Conservation (phyloP, 1,140 invertebrate species). For the Orussus abietinus region DNA sequence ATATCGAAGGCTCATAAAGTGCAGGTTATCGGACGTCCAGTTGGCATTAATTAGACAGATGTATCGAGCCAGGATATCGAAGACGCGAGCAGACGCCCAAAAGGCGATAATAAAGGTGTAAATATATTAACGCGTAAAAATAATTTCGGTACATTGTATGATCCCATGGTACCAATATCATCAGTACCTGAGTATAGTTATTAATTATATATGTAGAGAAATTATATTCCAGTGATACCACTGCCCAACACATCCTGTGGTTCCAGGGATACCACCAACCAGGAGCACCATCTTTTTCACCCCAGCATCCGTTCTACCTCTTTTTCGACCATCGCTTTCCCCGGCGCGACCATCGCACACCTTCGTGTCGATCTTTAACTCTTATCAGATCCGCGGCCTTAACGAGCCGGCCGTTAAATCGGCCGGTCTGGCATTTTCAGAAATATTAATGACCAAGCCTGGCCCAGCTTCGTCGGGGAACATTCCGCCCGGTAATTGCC, state of each 20-base stretch:
- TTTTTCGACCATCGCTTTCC: constrained; percentile 1
- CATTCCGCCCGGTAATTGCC: neutral
- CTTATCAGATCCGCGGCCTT: constrained; percentile 18
- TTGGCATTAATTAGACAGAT: constrained; percentile 30
- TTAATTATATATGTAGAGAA: too few relatives aligned
- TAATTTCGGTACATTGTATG: too few relatives aligned
- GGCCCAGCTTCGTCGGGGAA: too few relatives aligned
- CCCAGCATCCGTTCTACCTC: constrained; percentile 11
- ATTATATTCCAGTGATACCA: too few relatives aligned
- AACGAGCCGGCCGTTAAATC: constrained; percentile 20
- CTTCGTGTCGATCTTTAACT: constrained; percentile 12
- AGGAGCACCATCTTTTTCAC: too few relatives aligned
- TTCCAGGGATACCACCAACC: too few relatives aligned
- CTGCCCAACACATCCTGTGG: too few relatives aligned
- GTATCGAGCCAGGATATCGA: constrained; percentile 29
- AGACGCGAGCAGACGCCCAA: constrained; percentile 25
- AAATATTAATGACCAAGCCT: constrained; percentile 16
- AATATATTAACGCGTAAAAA: too few relatives aligned
- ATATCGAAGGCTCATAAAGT: too few relatives aligned
- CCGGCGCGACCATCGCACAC: neutral
- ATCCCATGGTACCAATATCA: too few relatives aligned
- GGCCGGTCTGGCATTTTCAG: constrained; percentile 15
- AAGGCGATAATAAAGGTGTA: constrained; percentile 20
- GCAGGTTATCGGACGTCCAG: too few relatives aligned
- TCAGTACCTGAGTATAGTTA: too few relatives aligned